phyloP scores from a whole-genome alignment of 2,888 invertebrate genomes.

The Diarsia brunnea region DNA sequence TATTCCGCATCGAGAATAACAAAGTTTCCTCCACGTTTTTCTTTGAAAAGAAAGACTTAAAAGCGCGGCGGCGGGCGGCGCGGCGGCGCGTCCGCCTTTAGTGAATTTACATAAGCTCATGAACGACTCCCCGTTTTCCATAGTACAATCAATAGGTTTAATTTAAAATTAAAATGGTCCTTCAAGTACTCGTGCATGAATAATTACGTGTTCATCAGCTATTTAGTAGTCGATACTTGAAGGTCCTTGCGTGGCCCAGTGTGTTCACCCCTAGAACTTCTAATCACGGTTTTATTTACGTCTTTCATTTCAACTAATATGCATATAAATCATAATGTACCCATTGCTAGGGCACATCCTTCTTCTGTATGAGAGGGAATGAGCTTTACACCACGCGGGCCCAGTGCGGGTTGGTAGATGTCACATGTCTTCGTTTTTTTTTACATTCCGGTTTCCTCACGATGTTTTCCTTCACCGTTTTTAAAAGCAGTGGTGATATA shows the following conservation, averaged over 20 bases:
- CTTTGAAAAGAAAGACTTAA: background rate
- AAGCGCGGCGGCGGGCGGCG: too few relatives aligned
- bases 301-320: background rate
- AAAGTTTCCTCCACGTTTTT: background rate
- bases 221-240: conserved; percentile 15
- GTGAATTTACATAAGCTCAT: conserved; percentile 38
- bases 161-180: conserved; percentile 54
- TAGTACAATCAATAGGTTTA: conserved; percentile 13
- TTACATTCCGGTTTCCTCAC: too few relatives aligned
- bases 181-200: conserved; percentile 21
- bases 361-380: too few relatives aligned
- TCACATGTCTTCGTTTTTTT: too few relatives aligned
- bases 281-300: background rate
- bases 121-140: conserved; percentile 27
- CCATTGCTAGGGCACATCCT: too few relatives aligned
- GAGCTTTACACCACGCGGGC: too few relatives aligned
- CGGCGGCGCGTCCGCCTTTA: background rate
- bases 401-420: too few relatives aligned
- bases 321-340: too few relatives aligned
- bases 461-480: too few relatives aligned
- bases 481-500: too few relatives aligned
- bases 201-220: conserved; percentile 30
- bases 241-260: conserved; percentile 10
- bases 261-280: background rate
- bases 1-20: too few relatives aligned